Conservation (phyloP, 1,140 invertebrate species). For the Mactra quadrangularis region DNA sequence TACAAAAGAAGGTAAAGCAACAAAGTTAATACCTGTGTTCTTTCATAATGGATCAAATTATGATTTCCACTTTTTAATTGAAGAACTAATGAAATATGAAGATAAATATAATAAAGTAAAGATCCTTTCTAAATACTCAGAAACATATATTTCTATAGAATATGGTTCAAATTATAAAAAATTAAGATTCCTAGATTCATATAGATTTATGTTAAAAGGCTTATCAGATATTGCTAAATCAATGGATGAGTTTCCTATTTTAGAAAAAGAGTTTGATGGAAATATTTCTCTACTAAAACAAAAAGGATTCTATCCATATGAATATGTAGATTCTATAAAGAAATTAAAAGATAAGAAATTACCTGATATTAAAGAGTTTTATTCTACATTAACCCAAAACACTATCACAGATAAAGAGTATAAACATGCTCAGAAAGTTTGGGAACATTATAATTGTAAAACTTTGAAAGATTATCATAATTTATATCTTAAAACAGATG, state of each 20-base stretch:
- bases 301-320: slow-evolving; percentile 35
- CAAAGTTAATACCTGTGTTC: slow-evolving; percentile 74
- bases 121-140: slow-evolving; percentile 80
- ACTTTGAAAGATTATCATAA: background rate
- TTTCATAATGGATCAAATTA: slow-evolving; percentile 82
- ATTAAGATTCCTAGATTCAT: background rate
- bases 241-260: background rate
- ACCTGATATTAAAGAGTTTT: slow-evolving; percentile 6
- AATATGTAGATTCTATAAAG: slow-evolving; percentile 1
- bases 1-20: background rate
- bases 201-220: slow-evolving; percentile 1
- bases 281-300: background rate
- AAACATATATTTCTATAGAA: slow-evolving; percentile 61
- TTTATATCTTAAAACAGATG: slow-evolving; percentile 38
- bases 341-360: slow-evolving; percentile 6
- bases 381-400: slow-evolving; percentile 16
- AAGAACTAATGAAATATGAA: slow-evolving; percentile 69
- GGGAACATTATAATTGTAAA: background rate
- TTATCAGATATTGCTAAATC: background rate
- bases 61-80: slow-evolving; percentile 78
- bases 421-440: slow-evolving; percentile 9
- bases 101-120: slow-evolving; percentile 72
- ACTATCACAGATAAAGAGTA: slow-evolving; percentile 7
- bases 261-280: slow-evolving; percentile 7
- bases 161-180: background rate